Percentiles rank a stretch among this genome's conserved stretches.
These are phyloP conservation scores for Psophia crepitans DNA, from an alignment of 2,113 vertebrate species.

Conservation along the genomic window DNA sequence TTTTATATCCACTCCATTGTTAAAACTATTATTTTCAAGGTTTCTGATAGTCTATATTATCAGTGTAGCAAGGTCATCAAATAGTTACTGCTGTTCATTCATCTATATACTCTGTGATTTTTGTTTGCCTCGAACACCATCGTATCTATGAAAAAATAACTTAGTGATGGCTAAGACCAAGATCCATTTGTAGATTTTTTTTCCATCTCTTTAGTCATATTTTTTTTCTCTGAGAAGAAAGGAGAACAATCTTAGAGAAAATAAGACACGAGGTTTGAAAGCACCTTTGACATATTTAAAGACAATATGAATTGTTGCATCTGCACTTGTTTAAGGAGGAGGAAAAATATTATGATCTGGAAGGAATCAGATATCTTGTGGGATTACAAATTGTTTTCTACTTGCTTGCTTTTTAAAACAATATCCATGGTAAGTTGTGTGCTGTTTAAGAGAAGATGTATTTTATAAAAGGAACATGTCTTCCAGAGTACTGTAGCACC, in stretches of 20 bases:
- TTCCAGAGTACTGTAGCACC: background rate
- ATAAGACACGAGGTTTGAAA: background rate
- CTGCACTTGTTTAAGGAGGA: background rate
- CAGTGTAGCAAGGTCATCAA: background rate
- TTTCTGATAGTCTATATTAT: background rate
- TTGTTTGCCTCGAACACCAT: background rate
- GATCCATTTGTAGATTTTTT: background rate
- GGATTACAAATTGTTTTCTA: background rate
- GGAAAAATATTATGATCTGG: background rate
- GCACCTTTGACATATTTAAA: background rate
- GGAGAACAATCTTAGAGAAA: background rate
- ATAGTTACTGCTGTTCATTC: background rate
- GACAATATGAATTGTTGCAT: background rate
- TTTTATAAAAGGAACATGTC: background rate
- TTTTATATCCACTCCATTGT: background rate
- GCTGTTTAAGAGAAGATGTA: background rate
- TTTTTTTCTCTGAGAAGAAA: background rate
- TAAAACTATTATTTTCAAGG: background rate
- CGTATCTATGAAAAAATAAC: background rate
- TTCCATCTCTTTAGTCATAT: background rate
- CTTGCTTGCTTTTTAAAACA: background rate
- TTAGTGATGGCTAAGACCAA: background rate
- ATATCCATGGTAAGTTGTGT: background rate
- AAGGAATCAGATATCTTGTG: background rate
- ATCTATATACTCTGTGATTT: background rate